Conservation (phyloP, 2,113 vertebrate genomes). For the Pardalotus punctatus region DNA sequence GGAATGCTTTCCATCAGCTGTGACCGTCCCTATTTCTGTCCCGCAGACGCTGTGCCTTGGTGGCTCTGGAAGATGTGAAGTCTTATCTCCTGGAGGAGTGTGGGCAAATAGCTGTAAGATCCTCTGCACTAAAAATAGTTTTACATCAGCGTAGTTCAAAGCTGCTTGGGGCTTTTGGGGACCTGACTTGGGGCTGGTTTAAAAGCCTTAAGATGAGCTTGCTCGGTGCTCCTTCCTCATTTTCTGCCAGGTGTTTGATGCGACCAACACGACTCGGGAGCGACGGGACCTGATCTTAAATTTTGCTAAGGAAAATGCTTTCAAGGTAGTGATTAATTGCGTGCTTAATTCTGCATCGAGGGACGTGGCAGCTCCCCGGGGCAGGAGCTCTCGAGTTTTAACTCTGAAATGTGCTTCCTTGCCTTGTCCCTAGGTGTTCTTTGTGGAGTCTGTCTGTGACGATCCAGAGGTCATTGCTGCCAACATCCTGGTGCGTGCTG, state of each 20-base stretch:
- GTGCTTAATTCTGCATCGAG: rapidly evolving
- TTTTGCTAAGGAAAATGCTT: constrained; percentile 89
- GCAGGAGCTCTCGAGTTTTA: rapidly evolving
- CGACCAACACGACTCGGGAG: constrained; percentile 96
- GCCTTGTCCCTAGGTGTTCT: constrained; percentile 84
- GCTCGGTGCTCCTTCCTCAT: neutral
- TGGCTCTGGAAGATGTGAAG: constrained; percentile 91
- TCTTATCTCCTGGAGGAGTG: constrained; percentile 85
- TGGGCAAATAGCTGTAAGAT: constrained; percentile 94
- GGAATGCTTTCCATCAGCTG: neutral
- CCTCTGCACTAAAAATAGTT: neutral
- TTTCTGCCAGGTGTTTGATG: constrained; percentile 89
- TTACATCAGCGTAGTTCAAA: neutral
- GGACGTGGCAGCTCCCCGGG: rapidly evolving
- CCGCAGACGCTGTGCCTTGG: constrained; percentile 88
- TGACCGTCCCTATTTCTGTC: neutral
- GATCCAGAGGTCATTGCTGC: constrained; percentile 97
- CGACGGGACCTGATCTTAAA: constrained; percentile 89
- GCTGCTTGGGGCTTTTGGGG: neutral
- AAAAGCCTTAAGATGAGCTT: neutral
- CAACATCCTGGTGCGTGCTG: constrained; percentile 89
- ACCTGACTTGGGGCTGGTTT: neutral
- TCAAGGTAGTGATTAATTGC: constrained; percentile 78
- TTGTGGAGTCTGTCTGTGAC: constrained; percentile 96
- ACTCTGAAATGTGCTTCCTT: neutral